phyloP scores from a whole-genome alignment of 1,140 invertebrate species.

The Bombus impatiens region DNA sequence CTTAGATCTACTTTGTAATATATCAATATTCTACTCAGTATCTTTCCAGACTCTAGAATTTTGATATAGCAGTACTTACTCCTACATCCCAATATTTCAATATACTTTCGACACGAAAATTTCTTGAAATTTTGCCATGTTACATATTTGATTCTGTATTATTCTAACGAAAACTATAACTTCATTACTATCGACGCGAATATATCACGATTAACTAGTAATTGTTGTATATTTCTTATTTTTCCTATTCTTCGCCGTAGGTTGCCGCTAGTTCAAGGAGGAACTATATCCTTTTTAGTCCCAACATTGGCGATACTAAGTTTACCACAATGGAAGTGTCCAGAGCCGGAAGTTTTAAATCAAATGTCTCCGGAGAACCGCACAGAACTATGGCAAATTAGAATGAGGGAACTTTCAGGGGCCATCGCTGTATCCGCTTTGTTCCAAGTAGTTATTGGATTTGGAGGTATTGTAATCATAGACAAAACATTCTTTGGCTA shows the following conservation, averaged over 20 bases:
- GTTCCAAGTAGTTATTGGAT: constrained; percentile 90
- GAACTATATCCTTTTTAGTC: constrained; percentile 93
- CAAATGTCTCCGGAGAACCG: constrained; percentile 84
- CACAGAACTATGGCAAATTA: constrained; percentile 88
- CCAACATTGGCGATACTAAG: constrained; percentile 92
- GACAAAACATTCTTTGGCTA: not conserved
- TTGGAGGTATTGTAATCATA: constrained; percentile 77
- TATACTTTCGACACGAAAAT: not conserved
- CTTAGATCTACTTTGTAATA: not conserved
- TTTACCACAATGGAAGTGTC: constrained; percentile 91
- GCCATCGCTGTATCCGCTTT: constrained; percentile 92
- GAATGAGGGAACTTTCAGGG: constrained; percentile 93
- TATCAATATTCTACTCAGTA: not conserved
- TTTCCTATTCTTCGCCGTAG: constrained; percentile 73
- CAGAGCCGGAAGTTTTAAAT: constrained; percentile 81
- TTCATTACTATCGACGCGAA: not conserved
- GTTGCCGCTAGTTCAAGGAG: constrained; percentile 89
- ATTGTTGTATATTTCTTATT: not conserved
- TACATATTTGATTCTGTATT: not conserved
- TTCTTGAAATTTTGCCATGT: not conserved
- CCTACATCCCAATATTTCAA: not conserved
- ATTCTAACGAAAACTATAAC: not conserved
- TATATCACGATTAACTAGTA: not conserved
- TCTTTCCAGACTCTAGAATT: not conserved
- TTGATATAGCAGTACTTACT: not conserved